Evolutionary conservation across 2,797 vertebrate species (phyloP), one percentile per base, ranked within the genome.

Genomic region (Masticophis lateralis): DNA sequence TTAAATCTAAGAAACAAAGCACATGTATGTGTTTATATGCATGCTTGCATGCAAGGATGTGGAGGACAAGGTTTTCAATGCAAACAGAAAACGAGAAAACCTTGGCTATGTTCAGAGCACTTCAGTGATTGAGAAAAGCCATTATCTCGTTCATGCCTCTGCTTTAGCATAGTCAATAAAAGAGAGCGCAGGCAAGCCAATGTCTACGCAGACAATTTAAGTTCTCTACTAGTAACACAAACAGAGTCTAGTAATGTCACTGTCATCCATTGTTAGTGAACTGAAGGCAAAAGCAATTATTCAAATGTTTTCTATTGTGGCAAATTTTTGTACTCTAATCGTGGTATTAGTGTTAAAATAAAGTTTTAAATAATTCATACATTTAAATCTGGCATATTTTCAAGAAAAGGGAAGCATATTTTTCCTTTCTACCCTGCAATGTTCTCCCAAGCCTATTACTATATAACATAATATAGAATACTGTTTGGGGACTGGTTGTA

Each of bases 311-410:
- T 57, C 79, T 27, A 69, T 11, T 20, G 27, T 51, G 61, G 13
- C 10, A 86, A 25, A 83, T 63, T 22, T 90, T 87, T 59, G 61
- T 56, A 59, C 60, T 93, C 83, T 59, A 69, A 69, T 87, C 1
- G 55, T 89, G 61, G 56, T 14, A 8, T 47, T 51, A 43, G 14
- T 32, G 37, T 63, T 92, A 92, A 83, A 83, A 14, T 61, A 22
- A n/a, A 47, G 59, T 66, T 92, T 86, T 86, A 66, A 90, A 89
- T 60, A 89, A 92, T 83, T 25, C 69, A 59, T 60, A 83, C 25
- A 79, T 59, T 56, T 69, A 79, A 59, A 8, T 14, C 57, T 9
- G 9, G 57, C 18, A n/a, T 13, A 59, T 20, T 83, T 91, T 91
- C 32, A 91, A 10, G 25, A 91, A 83, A 57, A 74, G 22, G 22